Base-by-base conservation (phyloP, 2,888 invertebrate genomes). In the Drosophila mimetica region DNA sequence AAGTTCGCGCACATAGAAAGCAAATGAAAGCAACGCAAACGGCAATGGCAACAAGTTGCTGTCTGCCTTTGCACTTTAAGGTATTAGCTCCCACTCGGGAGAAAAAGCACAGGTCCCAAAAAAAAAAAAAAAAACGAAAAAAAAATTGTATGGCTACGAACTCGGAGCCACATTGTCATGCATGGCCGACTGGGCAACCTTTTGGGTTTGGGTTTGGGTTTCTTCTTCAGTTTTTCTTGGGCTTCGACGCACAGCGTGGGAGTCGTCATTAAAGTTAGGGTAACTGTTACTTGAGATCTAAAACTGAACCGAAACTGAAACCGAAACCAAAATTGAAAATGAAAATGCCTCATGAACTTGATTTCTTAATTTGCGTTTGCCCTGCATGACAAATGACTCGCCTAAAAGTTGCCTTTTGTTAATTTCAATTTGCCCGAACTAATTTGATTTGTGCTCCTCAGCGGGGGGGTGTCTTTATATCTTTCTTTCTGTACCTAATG, bases 1-100 rank as follows among this genome's bases (percentile, higher is more conserved):
- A 22, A 53, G 74, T 69, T 76, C 66, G 85, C 82, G 82, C 82
- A 77, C 79, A 74, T 85, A 82, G 82, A 82, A 82, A 82, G 85
- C 82, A 85, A 82, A 82, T 69, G 85, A 82, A 85, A 82, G 82
- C 82, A 82, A 39, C 18, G 39, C 39, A 39, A 39, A 39, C 39
- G 39, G 39, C 39, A 39, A 39, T 39, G 39, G 18, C 39, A 39
- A 44, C 57, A 47, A 53, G 34, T 53, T 63, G 51, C 55, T 47
- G 51, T 47, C 20, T 59, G 58, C 61, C 63, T 64, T 44, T 60
- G 63, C 63, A 60, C 50, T 61, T 50, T 50, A 32, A 13, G 34
- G 47, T 37, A 47, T 57, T 20, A 28, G 37, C 47, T 46, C 46
- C 37, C 47, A 39, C 48, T 53, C 37, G 28, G n/a, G 14, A 22